phyloP scores from a whole-genome alignment of 2,797 vertebrate species.

The Oophaga sylvatica region DNA sequence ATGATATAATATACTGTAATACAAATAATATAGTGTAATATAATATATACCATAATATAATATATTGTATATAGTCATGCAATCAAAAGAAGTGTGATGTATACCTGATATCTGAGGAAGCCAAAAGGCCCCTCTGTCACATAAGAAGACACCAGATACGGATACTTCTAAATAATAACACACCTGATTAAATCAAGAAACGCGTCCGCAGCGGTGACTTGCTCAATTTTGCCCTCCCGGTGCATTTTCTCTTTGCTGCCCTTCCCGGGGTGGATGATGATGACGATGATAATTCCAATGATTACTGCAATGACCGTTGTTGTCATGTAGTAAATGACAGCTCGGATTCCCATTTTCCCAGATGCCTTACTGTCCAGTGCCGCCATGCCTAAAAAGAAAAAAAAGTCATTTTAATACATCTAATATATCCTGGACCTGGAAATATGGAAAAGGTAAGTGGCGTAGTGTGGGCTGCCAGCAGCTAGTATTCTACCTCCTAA shows the following conservation, averaged over 20 bases:
- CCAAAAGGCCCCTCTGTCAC: no score
- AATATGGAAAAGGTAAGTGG: no score
- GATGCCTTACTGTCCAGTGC: conserved; percentile 95
- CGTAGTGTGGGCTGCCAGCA: no score
- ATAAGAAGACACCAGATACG: no score
- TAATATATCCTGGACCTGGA: background rate
- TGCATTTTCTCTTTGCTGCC: conserved; percentile 94
- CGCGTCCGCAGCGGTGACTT: conserved; percentile 91
- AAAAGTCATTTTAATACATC: conserved; percentile 1
- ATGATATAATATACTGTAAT: no score
- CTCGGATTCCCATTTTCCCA: conserved; percentile 96
- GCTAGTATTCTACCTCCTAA: background rate
- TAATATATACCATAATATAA: no score
- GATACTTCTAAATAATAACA: no score
- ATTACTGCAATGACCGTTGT: conserved; percentile 95
- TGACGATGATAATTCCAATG: conserved; percentile 92
- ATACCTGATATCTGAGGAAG: no score
- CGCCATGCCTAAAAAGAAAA: conserved; percentile 85
- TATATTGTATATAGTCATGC: no score
- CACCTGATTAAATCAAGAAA: conserved; percentile 98
- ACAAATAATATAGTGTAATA: no score
- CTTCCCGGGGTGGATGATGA: conserved; percentile 96
- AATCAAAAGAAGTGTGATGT: no score
- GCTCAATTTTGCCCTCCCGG: conserved; percentile 89
- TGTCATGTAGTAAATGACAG: conserved; percentile 95